These are phyloP conservation scores for Drosophila takahashii DNA, from an alignment of 1,140 invertebrate genomes.

Conservation along the genomic window DNA sequence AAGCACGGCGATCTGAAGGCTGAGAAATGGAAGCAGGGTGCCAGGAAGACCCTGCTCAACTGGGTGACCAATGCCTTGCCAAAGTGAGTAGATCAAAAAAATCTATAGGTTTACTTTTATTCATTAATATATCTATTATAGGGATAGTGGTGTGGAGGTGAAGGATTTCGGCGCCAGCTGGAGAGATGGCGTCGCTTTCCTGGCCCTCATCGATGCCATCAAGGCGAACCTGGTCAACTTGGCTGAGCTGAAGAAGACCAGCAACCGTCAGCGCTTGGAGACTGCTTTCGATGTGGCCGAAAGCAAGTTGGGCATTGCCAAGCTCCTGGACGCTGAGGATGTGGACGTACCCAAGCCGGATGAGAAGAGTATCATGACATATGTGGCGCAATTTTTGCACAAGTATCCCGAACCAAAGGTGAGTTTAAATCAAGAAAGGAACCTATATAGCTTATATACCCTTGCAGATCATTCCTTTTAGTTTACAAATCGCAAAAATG, in stretches of 20 bases:
- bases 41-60: slow-evolving; percentile 95
- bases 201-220: slow-evolving; percentile 98
- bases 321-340: slow-evolving; percentile 97
- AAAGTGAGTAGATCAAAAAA: slow-evolving; percentile 88
- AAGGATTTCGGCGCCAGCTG: slow-evolving; percentile 98
- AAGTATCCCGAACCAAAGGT: slow-evolving; percentile 95
- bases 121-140: slow-evolving; percentile 78
- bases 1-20: slow-evolving; percentile 87
- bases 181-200: slow-evolving; percentile 98
- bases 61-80: slow-evolving; percentile 98
- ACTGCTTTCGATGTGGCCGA: slow-evolving; percentile 98
- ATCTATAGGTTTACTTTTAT: too few species aligned
- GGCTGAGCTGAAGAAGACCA: slow-evolving; percentile 90
- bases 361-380: slow-evolving; percentile 99
- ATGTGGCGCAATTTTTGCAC: slow-evolving; percentile 99
- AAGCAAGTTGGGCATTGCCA: slow-evolving; percentile 95
- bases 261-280: slow-evolving; percentile 93
- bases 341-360: slow-evolving; percentile 98
- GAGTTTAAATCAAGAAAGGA: too few species aligned
- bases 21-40: slow-evolving; percentile 94
- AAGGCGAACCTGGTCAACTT: slow-evolving; percentile 96
- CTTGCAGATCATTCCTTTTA: too few species aligned
- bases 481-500: too few species aligned
- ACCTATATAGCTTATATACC: too few species aligned
- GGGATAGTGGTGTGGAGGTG: slow-evolving; percentile 94